These are phyloP conservation scores for Lytechinus variegatus DNA, from an alignment of 35 echinoderm and acorn worm species.

Conservation along the genomic window DNA sequence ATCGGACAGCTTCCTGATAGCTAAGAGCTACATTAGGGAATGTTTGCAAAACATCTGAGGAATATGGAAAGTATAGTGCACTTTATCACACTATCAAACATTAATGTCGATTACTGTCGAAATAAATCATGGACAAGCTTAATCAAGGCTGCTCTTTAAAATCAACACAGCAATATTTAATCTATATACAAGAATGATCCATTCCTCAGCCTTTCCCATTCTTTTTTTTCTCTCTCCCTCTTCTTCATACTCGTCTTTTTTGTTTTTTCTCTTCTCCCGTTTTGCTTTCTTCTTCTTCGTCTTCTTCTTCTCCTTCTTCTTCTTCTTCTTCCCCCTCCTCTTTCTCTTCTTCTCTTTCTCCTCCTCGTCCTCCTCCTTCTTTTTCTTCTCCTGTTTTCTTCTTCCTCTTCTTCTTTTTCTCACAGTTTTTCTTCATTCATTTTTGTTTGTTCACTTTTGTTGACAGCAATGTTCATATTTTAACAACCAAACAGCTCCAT, in stretches of 20 bases:
- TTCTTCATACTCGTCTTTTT: not conserved
- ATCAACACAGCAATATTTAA: no score
- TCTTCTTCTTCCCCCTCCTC: no score
- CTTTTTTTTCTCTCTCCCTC: not conserved
- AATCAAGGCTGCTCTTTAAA: not conserved
- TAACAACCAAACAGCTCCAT: no score
- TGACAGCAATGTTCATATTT: no score
- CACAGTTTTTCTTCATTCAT: no score
- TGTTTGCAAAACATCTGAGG: not conserved
- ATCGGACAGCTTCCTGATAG: not conserved
- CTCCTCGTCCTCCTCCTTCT: no score
- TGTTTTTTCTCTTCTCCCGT: not conserved
- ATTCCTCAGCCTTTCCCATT: not conserved
- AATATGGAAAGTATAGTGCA: not conserved
- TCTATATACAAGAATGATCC: no score
- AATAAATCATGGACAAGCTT: not conserved
- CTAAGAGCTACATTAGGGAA: not conserved
- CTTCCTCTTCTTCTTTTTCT: no score
- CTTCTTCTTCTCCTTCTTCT: no score
- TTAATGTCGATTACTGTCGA: not conserved
- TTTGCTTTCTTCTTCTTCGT: not conserved
- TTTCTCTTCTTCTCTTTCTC: no score
- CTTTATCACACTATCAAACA: not conserved
- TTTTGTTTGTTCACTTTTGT: no score
- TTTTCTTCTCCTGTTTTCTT: no score